Base-by-base conservation (phyloP, 1,140 invertebrate species). In the Drosophila mojavensis region DNA sequence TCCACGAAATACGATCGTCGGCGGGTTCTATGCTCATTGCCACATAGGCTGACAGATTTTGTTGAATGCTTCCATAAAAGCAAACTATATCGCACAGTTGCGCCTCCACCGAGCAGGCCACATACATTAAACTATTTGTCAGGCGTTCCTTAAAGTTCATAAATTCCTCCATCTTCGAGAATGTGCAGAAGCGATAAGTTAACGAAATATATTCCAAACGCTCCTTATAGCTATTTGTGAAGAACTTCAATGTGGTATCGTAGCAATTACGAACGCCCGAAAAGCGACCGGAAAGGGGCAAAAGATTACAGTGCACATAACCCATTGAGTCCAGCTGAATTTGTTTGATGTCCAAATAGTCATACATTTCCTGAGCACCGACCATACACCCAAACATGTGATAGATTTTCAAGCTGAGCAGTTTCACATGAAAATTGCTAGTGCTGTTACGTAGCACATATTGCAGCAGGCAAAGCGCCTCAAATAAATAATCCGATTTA, bases 181-280 rank as follows among this genome's bases (percentile, higher is more conserved):
- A 98, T 43, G 97, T 98, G 11, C 98, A 98, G 93, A 96, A 98
- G 91, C 98, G 98, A 92, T 98, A 99, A 3, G 97, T 97, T 85
- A 97, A 96, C 24, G 97, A 97, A 58, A 99, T 93, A 92, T 98
- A 97, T 92, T 99, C 98, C 50, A 97, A 95, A 81, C 97, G 97
- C 93, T 98, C 97, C 94, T 96, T 97, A 80, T 96, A 95, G 92
- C 97, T 97, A 61, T 95, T 95, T 51, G 96, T 95, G 86, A 98
- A 98, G 93, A 99, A 98, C 81, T 96, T 96, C 45, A 97, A 93
- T 43, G 97, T 96, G 17, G 94, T 93, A 76, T 95, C 95, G 75
- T 96, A 95, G 41, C 95, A 94, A 61, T 94, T 93, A 5, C 94
- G 93, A 26, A 95, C 95, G 30, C 95, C 93, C 1, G 94, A 93